phyloP scores from a whole-genome alignment of 2,113 vertebrate genomes.

The Penelope pileata region DNA sequence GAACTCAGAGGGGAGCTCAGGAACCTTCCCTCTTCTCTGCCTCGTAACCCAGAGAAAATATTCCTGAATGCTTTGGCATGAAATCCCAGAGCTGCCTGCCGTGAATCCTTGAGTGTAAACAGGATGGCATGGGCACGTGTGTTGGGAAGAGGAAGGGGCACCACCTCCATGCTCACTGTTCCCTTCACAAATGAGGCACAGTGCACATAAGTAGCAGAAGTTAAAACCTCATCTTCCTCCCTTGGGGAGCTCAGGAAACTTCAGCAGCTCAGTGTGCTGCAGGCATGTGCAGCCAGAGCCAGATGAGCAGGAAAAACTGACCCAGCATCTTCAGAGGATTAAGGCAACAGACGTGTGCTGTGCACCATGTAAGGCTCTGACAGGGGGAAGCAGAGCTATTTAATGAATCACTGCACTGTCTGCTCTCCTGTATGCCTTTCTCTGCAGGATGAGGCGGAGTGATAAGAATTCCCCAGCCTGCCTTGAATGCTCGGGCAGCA shows the following conservation, averaged over 20 bases:
- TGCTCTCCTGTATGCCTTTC: background rate
- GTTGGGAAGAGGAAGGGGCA: background rate
- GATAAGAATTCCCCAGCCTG: constrained; percentile 24
- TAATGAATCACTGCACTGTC: background rate
- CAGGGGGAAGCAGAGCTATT: constrained; percentile 1
- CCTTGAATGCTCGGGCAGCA: background rate
- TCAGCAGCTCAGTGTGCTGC: rapidly evolving
- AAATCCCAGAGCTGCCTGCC: constrained; percentile 10
- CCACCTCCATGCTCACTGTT: background rate
- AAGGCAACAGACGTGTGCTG: background rate
- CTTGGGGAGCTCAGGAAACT: background rate
- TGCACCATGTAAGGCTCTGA: constrained; percentile 45
- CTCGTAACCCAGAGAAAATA: constrained; percentile 9
- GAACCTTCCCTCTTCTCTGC: constrained; percentile 22
- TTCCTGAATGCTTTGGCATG: background rate
- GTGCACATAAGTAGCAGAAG: background rate
- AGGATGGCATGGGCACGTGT: background rate
- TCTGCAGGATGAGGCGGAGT: constrained; percentile 11
- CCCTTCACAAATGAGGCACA: background rate
- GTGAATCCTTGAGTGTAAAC: background rate
- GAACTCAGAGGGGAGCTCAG: background rate
- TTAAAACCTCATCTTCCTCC: background rate
- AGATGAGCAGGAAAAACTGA: constrained; percentile 52
- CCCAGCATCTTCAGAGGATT: constrained; percentile 44
- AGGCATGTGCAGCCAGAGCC: background rate